phyloP scores from a whole-genome alignment of 1,140 invertebrate species.

The Agraylea sexmaculata region DNA sequence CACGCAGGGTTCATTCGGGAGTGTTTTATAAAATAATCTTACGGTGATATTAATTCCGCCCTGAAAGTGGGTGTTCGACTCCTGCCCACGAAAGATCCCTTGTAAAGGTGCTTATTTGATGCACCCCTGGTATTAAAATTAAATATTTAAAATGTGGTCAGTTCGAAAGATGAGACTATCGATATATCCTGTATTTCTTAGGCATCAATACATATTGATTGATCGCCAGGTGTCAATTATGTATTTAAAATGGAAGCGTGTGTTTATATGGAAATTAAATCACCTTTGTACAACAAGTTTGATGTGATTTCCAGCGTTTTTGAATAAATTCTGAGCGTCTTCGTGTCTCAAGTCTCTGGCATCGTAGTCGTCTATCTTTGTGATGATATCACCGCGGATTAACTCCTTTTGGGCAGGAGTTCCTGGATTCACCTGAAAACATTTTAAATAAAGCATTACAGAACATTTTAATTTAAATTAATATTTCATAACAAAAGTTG shows the following conservation, averaged over 20 bases:
- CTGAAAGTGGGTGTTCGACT: slow-evolving; percentile 20
- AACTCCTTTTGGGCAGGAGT: slow-evolving; percentile 72
- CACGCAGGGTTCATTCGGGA: no score
- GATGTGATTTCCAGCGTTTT: slow-evolving; percentile 59
- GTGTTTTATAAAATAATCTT: slow-evolving; percentile 9
- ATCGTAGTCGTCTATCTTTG: slow-evolving; percentile 80
- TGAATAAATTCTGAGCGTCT: slow-evolving; percentile 81
- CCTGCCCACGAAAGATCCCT: slow-evolving; percentile 19
- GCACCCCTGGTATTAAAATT: slow-evolving; percentile 19
- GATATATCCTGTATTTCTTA: no score
- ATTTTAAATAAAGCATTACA: no score
- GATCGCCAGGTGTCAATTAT: no score
- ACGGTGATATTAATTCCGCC: slow-evolving; percentile 18
- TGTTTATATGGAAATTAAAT: no score
- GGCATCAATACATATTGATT: no score
- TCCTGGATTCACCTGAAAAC: slow-evolving; percentile 49
- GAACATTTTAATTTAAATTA: no score
- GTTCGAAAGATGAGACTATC: no score
- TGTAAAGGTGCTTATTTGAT: slow-evolving; percentile 19
- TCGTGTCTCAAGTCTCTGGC: slow-evolving; percentile 74
- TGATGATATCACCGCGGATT: slow-evolving; percentile 77
- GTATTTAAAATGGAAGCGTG: no score
- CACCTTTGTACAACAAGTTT: slow-evolving; percentile 54
- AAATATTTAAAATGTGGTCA: no score
- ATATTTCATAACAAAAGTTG: no score